Conservation (phyloP, 2,888 invertebrate genomes). For the Orthonychiurus folsomi region DNA sequence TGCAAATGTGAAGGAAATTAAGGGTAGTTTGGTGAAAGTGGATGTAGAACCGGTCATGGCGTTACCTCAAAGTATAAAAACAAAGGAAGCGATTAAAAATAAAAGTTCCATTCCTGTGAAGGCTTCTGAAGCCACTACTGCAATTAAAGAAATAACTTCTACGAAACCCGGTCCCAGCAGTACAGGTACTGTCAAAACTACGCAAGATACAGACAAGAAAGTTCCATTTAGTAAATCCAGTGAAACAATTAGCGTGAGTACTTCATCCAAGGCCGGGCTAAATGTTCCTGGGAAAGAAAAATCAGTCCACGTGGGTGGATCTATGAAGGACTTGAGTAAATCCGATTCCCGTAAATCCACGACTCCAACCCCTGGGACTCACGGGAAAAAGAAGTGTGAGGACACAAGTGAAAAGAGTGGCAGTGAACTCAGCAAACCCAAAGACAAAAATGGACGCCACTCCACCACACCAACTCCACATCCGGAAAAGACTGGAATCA, state of each 20-base stretch:
- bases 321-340: constrained; percentile 11
- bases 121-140: neutral
- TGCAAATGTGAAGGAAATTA: neutral
- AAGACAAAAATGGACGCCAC: constrained; percentile 11
- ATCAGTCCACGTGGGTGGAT: constrained; percentile 8
- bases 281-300: constrained; percentile 7
- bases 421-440: constrained; percentile 15
- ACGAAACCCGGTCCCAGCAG: neutral
- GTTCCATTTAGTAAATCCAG: constrained; percentile 3
- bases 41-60: no score
- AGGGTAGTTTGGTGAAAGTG: neutral
- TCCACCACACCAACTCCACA: constrained; percentile 9
- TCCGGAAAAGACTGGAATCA: constrained; percentile 13
- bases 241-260: constrained; percentile 9
- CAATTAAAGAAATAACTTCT: neutral
- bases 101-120: neutral
- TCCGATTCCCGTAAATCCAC: neutral
- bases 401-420: constrained; percentile 7
- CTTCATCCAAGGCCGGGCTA: neutral
- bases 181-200: neutral
- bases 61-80: no score
- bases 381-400: constrained; percentile 4
- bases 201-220: neutral
- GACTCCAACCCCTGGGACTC: neutral
- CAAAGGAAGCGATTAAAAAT: no score